Percentiles rank a stretch among this genome's conserved stretches.
Conservation (phyloP, 2,113 vertebrate genomes). For the Scytalopus superciliaris region DNA sequence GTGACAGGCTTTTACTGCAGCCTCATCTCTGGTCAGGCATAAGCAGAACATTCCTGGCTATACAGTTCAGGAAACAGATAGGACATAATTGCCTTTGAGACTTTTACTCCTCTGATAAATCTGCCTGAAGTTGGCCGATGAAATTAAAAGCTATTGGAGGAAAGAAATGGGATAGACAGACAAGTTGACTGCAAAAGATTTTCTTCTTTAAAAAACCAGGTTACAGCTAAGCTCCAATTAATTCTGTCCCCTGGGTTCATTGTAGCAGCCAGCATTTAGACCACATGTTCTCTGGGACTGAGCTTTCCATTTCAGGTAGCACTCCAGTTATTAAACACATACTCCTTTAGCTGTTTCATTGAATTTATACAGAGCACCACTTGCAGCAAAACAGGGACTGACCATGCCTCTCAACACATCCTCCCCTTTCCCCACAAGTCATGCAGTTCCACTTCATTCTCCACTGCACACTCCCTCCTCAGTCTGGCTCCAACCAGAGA, state of each 20-base stretch:
- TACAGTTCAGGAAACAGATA: neutral
- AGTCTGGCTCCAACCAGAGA: neutral
- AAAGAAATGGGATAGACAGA: neutral
- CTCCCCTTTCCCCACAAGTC: neutral
- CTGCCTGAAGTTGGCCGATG: neutral
- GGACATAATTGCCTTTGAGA: slow-evolving; percentile 1
- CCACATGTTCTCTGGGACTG: neutral
- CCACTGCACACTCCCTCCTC: neutral
- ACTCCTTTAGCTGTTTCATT: neutral
- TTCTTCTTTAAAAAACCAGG: slow-evolving; percentile 20
- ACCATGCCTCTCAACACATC: neutral
- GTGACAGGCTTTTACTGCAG: neutral
- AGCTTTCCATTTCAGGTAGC: neutral
- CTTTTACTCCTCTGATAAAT: slow-evolving; percentile 3
- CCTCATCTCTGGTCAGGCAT: neutral
- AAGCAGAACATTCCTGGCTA: neutral
- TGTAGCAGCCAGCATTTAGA: slow-evolving; percentile 1
- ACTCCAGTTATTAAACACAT: neutral
- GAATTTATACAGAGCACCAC: neutral
- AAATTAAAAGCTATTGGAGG: slow-evolving; percentile 41
- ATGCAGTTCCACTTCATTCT: neutral
- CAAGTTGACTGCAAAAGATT: neutral
- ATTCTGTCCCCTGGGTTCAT: slow-evolving; percentile 12
- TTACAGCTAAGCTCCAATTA: slow-evolving; percentile 38
- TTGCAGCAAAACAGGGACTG: neutral